Percentiles rank a stretch among this genome's conserved stretches.
phyloP scores from a whole-genome alignment of 2,888 invertebrate genomes.

The Rugalucina vietnamica region DNA sequence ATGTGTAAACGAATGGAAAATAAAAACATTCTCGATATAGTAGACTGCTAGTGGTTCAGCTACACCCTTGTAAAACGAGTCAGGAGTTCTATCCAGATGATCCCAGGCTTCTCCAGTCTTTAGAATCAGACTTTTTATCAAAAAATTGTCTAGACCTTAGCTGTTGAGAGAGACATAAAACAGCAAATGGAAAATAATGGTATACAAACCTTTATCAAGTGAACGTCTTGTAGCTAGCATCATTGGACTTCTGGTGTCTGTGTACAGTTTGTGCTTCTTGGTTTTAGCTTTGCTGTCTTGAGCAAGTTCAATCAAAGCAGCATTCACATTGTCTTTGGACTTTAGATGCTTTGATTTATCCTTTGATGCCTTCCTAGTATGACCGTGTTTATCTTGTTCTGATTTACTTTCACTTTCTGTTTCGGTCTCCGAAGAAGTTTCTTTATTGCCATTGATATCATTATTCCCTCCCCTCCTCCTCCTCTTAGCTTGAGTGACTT shows the following conservation, averaged over 20 bases:
- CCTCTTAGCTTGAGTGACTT: neutral
- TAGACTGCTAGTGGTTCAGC: no score
- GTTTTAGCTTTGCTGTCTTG: neutral
- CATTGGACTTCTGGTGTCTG: neutral
- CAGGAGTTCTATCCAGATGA: no score
- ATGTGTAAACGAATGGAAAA: no score
- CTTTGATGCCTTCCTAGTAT: neutral
- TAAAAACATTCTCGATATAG: no score
- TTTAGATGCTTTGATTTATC: neutral
- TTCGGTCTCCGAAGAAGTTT: neutral
- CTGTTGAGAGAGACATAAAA: no score
- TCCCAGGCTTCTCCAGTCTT: no score
- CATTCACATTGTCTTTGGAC: neutral
- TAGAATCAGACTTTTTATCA: no score
- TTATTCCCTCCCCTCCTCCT: neutral
- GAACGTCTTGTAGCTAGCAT: neutral
- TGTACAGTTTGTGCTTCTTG: neutral
- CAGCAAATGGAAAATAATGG: no score
- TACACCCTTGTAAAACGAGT: no score
- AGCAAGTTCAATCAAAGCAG: neutral
- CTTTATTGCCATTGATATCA: neutral
- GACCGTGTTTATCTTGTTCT: neutral
- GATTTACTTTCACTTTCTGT: neutral
- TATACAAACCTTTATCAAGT: neutral
- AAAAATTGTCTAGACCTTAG: no score